phyloP scores from a whole-genome alignment of 2,888 invertebrate species.

The Drosophila basisetae region DNA sequence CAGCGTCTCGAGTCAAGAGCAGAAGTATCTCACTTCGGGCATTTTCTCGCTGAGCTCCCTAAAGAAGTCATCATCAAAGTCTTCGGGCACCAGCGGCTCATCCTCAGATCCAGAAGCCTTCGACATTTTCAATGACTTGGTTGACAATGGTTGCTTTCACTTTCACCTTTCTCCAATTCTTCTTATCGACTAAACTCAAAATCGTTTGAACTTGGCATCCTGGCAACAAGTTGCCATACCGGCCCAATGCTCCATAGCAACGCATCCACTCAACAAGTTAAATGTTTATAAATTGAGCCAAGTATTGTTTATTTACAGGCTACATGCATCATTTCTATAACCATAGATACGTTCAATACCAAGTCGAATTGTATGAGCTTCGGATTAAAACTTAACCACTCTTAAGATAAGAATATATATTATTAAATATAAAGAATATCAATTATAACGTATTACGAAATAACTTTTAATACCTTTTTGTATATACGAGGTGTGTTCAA shows the following conservation, averaged over 20 bases:
- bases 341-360: slow-evolving; percentile 44
- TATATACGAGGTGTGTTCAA: background rate
- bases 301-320: slow-evolving; percentile 27
- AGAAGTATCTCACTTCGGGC: slow-evolving; percentile 70
- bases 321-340: slow-evolving; percentile 1
- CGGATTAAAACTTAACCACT: background rate
- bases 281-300: background rate
- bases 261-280: slow-evolving; percentile 52
- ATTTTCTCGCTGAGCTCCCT: slow-evolving; percentile 78
- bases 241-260: slow-evolving; percentile 52
- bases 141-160: background rate
- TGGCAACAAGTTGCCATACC: slow-evolving; percentile 76
- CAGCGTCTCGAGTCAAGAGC: too few species aligned
- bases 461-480: background rate
- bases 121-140: slow-evolving; percentile 53
- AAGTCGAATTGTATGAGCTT: too few species aligned
- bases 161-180: background rate
- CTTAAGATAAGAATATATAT: background rate
- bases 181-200: slow-evolving; percentile 66
- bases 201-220: slow-evolving; percentile 36
- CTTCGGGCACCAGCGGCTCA: slow-evolving; percentile 84
- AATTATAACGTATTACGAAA: background rate
- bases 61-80: slow-evolving; percentile 84
- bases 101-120: slow-evolving; percentile 84
- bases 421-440: background rate